Evolutionary conservation across 2,888 invertebrate genomes (phyloP).

Genomic region (Synergus japonicus): DNA sequence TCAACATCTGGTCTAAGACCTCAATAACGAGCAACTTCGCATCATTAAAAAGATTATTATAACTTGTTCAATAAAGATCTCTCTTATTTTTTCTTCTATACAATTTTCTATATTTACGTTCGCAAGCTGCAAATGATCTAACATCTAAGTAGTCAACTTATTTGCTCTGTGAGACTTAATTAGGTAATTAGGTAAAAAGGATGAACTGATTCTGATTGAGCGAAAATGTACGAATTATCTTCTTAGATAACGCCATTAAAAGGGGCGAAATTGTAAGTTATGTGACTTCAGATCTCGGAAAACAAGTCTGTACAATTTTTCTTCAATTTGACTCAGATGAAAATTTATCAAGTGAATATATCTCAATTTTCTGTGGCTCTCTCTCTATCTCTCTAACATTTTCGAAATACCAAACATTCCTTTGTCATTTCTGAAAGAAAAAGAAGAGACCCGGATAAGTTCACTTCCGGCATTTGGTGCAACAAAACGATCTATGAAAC

Average conservation of each 20-base stretch:
- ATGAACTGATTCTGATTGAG: neutral
- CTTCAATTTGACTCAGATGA: neutral
- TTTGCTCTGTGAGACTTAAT: too few species aligned
- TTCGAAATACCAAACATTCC: slow-evolving; percentile 15
- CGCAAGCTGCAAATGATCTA: neutral
- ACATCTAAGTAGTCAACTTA: neutral
- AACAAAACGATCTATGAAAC: slow-evolving; percentile 19
- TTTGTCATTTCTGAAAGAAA: neutral
- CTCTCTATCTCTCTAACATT: neutral
- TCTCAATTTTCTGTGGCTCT: neutral
- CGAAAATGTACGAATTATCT: neutral
- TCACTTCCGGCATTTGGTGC: slow-evolving; percentile 11
- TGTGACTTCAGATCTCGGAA: neutral
- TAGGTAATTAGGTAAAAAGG: too few species aligned
- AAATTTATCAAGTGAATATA: neutral
- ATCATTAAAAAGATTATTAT: slow-evolving; percentile 12
- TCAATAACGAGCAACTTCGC: neutral
- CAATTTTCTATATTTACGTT: neutral
- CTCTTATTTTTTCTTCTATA: neutral
- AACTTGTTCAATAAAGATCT: neutral
- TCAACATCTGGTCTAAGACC: slow-evolving; percentile 17
- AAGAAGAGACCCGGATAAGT: neutral
- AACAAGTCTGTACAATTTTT: neutral
- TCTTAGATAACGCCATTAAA: neutral
- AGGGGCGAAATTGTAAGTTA: neutral